Evolutionary conservation across 2,113 vertebrate genomes (phyloP), one percentile per base, ranked within the genome.

Genomic region (Pogonocichla stellata): DNA sequence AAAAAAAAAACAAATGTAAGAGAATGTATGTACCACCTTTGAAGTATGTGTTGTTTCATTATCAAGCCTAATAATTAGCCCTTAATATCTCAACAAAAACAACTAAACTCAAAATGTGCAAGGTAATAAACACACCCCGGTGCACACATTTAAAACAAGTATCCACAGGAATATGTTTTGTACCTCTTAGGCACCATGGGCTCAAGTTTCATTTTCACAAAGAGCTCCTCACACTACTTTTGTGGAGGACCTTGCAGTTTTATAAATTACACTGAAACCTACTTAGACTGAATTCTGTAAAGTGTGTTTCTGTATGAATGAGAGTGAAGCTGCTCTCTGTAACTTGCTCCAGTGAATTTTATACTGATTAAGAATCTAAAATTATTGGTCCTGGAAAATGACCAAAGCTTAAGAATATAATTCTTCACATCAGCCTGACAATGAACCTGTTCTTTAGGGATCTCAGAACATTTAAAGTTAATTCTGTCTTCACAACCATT

Each of bases 271-370:
- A 24, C 26, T 83, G 23, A 93, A 86, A 70, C 3, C n/a, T 80
- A 62, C 26, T 93, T 82, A 85, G 67, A 75, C 12, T 12, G 23
- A 83, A 34, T 28, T 86, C 28, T 83, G 77, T 70, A 56, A 80
- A 93, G 24, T 22, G 2, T 8, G 19, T 42, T 94, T 66, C 67
- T 66, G 6, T 70, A 43, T 48, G 34, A 93, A 90, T 66, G 54
- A 81, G 45, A 85, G 36, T 24, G 38, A 95, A 87, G 12, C 19
- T 2, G 2, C 29, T 81, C 61, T 74, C 88, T 92, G 61, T 48
- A 88, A 87, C 61, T 88, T 69, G 28, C 23, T 88, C 24, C 64
- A 92, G 71, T 74, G 79, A 85, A 93, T 93, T 92, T 92, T 77
- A 88, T 45, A 67, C 42, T 81, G 75, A 86, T 90, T 78, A 84